Evolutionary conservation across 2,113 vertebrate genomes (phyloP).

Genomic region (Dicrurus megarhynchus): DNA sequence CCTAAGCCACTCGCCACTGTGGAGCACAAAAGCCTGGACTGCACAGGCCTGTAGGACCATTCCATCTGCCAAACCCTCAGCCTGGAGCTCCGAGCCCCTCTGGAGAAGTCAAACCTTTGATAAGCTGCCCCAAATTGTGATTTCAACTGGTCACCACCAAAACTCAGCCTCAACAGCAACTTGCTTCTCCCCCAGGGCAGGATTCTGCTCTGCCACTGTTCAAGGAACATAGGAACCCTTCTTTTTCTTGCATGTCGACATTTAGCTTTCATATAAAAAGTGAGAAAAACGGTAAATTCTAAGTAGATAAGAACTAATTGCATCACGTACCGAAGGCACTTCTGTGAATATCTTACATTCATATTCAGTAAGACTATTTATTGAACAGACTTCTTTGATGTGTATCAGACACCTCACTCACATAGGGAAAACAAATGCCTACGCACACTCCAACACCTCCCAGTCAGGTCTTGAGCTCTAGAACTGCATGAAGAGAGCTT

Average conservation of each 20-base stretch:
- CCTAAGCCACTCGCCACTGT: rapidly evolving
- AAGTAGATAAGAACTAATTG: not conserved
- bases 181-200: not conserved
- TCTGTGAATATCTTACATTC: not conserved
- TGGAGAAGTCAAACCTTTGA: not conserved
- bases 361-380: not conserved
- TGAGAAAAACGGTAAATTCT: not conserved
- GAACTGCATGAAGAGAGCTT: not conserved
- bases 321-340: rapidly evolving
- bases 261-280: not conserved
- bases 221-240: not conserved
- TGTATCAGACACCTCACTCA: not conserved
- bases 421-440: not conserved
- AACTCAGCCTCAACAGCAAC: not conserved
- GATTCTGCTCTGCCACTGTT: not conserved
- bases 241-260: not conserved
- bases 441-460: not conserved
- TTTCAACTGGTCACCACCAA: not conserved
- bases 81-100: not conserved
- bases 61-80: not conserved
- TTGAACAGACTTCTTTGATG: not conserved
- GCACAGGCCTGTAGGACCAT: not conserved
- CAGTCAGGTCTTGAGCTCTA: not conserved
- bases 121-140: not conserved
- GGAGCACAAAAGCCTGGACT: not conserved